Percentiles rank a stretch among this genome's conserved stretches.
Evolutionary conservation across 1,140 invertebrate genomes (phyloP).

Genomic region (Fopius arisanus): DNA sequence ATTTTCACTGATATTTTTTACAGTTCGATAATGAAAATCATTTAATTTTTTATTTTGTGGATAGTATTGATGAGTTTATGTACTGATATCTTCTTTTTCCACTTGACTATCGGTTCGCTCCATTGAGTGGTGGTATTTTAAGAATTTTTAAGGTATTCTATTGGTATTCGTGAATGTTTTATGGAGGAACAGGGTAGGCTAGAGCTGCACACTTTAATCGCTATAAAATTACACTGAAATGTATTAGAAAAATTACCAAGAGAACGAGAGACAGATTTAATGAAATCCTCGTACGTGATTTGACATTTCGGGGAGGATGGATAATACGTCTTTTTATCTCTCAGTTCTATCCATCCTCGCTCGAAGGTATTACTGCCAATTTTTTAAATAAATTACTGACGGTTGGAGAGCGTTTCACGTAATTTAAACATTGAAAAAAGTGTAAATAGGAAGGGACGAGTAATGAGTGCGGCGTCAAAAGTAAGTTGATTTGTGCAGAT

Average conservation of each 20-base stretch:
- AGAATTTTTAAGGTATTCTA: slow-evolving; percentile 22
- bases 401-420: not conserved
- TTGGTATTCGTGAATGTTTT: slow-evolving; percentile 51
- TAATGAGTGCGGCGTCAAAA: slow-evolving; percentile 54
- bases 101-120: not conserved
- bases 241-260: not conserved
- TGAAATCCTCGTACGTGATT: not conserved
- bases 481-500: slow-evolving; percentile 62
- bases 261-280: not conserved
- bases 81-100: no score
- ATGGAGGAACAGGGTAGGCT: slow-evolving; percentile 64
- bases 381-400: not conserved
- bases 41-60: no score
- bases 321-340: not conserved
- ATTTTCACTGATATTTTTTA: no score
- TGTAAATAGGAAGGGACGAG: slow-evolving; percentile 56
- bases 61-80: no score
- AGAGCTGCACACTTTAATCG: slow-evolving; percentile 51
- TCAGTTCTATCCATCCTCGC: not conserved
- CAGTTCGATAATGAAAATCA: no score
- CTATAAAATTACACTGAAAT: slow-evolving; percentile 7
- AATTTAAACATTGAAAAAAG: not conserved
- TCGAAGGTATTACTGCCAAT: not conserved
- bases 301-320: not conserved
- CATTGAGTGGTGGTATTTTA: slow-evolving; percentile 1